Base-by-base conservation (phyloP, 2,113 vertebrate species). In the Microcebus lehilahytsara region DNA sequence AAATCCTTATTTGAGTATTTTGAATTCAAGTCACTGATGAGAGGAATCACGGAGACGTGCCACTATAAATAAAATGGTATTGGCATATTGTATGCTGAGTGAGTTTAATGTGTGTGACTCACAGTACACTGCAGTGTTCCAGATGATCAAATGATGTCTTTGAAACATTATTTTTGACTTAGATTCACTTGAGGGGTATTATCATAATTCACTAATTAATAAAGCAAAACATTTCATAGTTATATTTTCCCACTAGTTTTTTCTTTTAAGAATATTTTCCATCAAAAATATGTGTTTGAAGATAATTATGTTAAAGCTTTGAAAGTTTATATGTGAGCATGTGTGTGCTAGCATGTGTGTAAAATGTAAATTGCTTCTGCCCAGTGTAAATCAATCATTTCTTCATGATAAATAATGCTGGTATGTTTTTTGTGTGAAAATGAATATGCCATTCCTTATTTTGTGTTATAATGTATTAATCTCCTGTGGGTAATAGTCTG, bases 331-430 rank as follows among this genome's bases (percentile, higher is more conserved):
- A 78, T 74, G 27, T 67, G 22, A 85, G 2, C 60, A 3, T 37
- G 9, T 22, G 20, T 62, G 32, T 42, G 20, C 25, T 5, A 60
- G 17, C 14, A 9, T 71, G 2, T 89, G 56, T 89, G 13, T 67
- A 94, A 77, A 67, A 96, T 78, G 19, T 88, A 96, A 67, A 96
- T 94, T 93, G 37, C n/a, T 37, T 97, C 42, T 97, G 19, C 42
- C 6, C 23, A 40, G 80, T n/a, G 9, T 81, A 85, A 85, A 94
- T 93, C 60, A 92, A 92, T 93, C 80, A 85, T 88, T 95, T 66
- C 9, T 93, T 64, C 79, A 64, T 91, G 32, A 90, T 94, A 96
- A 92, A 92, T 97, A 87, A 16, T 20, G 23, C 51, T 84, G 4
- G 74, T 30, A 27, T n/a, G 56, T 11, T 81, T 96, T 95, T 75